Evolutionary conservation across 2,113 vertebrate genomes (phyloP), one percentile per base, ranked within the genome.

Genomic region (Clarias macrocephalus): DNA sequence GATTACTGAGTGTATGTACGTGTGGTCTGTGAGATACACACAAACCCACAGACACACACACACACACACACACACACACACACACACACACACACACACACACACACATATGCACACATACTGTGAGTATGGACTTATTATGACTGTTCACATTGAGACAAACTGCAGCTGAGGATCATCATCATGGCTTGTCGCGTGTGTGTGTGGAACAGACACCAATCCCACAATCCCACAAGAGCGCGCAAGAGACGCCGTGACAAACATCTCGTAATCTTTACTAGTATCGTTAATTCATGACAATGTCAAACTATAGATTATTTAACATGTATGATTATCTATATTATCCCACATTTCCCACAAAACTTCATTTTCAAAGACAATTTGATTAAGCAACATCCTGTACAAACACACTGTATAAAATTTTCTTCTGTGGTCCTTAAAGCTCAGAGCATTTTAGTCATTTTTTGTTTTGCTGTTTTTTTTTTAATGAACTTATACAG

Each of bases 141-240:
- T 92, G 87, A 90, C 84, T 90, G 90, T 91, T 89, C 89, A 90
- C 92, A 93, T 93, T 93, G 93, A 93, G 92, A 90, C 93, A 93
- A 94, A 94, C 92, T 91, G 85, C 65, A 85, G 70, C 48, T 87
- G 33, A 60, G 80, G 80, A 63, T 48, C 48, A 48, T 48, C 48
- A 48, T 48, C 48, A 48, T 48, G 48, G 48, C 48, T 8, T 48
- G 7, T 48, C 42, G 42, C 0, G 42, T 42, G 42, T 42, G 42
- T 5, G 42, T 42, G 42, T 48, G 48, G 48, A 48, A 1, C 48
- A 48, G 5, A 48, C 48, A 48, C 48, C 0, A 48, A 48, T 9
- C 7, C 48, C 48, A 48, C 48, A 48, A 42, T 42, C 42, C 21
- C 72, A 25, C 37, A 13, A 75, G 72, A 48, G 42, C 42, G 11